phyloP scores from a whole-genome alignment of 2,888 invertebrate genomes.

The Synergus japonicus region DNA sequence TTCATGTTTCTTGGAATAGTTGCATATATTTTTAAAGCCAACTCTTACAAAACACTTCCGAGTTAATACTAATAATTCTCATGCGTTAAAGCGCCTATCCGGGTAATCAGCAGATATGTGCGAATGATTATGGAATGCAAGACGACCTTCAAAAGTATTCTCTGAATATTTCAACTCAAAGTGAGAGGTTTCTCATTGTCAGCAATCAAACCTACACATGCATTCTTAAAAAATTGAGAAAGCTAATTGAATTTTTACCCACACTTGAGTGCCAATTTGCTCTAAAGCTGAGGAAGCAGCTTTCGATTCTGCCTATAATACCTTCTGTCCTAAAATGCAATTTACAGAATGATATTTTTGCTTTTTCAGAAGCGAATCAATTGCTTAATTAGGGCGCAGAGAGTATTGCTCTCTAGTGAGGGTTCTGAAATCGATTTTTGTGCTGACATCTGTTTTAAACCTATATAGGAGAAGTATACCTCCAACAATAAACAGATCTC shows the following conservation, averaged over 20 bases:
- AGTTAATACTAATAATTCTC: not conserved
- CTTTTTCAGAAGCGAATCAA: conserved; percentile 24
- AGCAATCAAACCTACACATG: not conserved
- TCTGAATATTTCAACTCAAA: not conserved
- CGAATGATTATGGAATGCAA: conserved; percentile 26
- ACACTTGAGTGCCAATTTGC: not conserved
- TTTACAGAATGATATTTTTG: not conserved
- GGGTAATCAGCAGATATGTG: conserved; percentile 19
- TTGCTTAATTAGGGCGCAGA: conserved; percentile 16
- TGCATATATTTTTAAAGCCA: not conserved
- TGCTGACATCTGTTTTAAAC: conserved; percentile 10
- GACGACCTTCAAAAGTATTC: conserved; percentile 29
- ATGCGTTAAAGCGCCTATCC: not conserved
- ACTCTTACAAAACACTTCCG: not conserved
- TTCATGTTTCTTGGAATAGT: not conserved
- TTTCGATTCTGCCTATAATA: not conserved
- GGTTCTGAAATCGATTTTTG: conserved; percentile 24
- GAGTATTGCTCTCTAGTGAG: not conserved
- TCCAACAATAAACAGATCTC: conserved; percentile 6
- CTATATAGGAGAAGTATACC: not conserved
- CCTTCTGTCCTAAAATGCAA: not conserved
- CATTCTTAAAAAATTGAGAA: conserved; percentile 21
- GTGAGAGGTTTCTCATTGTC: conserved; percentile 31
- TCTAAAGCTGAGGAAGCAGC: too few relatives aligned
- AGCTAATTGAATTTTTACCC: conserved; percentile 15